phyloP scores from a whole-genome alignment of 1,140 invertebrate species.

The Pectinophora gossypiella region DNA sequence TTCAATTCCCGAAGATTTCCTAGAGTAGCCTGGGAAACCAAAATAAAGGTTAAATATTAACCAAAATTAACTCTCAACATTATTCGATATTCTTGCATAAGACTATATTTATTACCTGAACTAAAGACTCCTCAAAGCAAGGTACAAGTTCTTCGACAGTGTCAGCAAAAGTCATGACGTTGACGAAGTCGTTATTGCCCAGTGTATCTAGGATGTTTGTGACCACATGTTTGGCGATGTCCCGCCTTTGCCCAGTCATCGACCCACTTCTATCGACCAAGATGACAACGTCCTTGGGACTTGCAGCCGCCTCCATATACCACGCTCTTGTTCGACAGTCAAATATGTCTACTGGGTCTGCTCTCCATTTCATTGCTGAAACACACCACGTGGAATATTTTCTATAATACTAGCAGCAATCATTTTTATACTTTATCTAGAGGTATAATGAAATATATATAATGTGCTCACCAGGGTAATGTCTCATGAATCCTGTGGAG shows the following conservation, averaged over 20 bases:
- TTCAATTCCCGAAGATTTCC: slow-evolving; percentile 92
- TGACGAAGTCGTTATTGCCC: slow-evolving; percentile 98
- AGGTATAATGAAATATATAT: no score
- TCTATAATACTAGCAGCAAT: background rate
- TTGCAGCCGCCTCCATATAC: slow-evolving; percentile 98
- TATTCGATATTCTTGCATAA: background rate
- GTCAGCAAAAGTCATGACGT: slow-evolving; percentile 92
- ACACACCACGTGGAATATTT: background rate
- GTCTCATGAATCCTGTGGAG: slow-evolving; percentile 95
- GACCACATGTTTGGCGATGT: slow-evolving; percentile 96
- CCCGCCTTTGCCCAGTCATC: slow-evolving; percentile 95
- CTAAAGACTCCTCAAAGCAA: slow-evolving; percentile 92
- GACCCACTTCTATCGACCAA: slow-evolving; percentile 96
- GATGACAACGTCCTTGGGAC: slow-evolving; percentile 97
- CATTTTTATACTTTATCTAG: slow-evolving; percentile 1
- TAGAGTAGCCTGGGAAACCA: slow-evolving; percentile 84
- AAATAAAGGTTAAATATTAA: background rate
- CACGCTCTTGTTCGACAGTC: slow-evolving; percentile 92
- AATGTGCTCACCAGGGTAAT: slow-evolving; percentile 86
- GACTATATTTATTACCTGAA: slow-evolving; percentile 79
- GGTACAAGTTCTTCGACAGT: slow-evolving; percentile 85
- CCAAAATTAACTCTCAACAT: background rate
- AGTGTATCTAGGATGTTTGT: slow-evolving; percentile 97
- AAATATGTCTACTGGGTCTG: slow-evolving; percentile 87
- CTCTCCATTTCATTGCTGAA: slow-evolving; percentile 80